Percentiles rank a stretch among this genome's conserved stretches.
These are phyloP conservation scores for Mesorhabditis sp. DNA, from an alignment of 2,888 invertebrate species.

Conservation along the genomic window DNA sequence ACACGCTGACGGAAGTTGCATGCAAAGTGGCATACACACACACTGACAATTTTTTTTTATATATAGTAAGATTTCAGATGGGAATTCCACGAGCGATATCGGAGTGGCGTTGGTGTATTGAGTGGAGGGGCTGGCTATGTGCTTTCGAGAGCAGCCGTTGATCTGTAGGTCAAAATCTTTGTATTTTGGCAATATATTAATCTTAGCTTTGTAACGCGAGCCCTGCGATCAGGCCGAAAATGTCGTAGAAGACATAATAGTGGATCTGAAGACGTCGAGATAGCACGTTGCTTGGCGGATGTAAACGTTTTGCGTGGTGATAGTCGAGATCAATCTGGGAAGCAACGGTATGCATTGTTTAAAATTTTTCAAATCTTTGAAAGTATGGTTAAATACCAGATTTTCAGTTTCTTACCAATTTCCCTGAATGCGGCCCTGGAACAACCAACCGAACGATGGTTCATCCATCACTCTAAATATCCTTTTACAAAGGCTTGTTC, in stretches of 20 bases:
- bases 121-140: slow-evolving; percentile 3
- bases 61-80: neutral
- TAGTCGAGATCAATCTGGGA: neutral
- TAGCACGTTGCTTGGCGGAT: neutral
- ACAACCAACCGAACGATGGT: too few relatives aligned
- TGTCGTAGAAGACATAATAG: neutral
- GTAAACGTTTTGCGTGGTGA: neutral
- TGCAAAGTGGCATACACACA: too few relatives aligned
- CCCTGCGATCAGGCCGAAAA: neutral
- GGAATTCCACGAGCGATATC: neutral
- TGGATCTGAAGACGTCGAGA: slow-evolving; percentile 2
- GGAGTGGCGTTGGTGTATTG: neutral
- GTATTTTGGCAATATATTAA: neutral
- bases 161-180: neutral
- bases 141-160: neutral
- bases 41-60: too few relatives aligned
- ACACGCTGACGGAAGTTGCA: too few relatives aligned
- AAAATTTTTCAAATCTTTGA: neutral
- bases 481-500: too few relatives aligned
- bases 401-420: too few relatives aligned
- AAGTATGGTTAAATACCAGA: neutral
- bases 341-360: neutral
- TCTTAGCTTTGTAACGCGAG: neutral
- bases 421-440: too few relatives aligned
- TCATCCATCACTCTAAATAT: too few relatives aligned